A percentile compares a stretch with the other conserved stretches of the same genome.
phyloP scores from a whole-genome alignment of 2,797 vertebrate genomes.

The Mycteria americana region DNA sequence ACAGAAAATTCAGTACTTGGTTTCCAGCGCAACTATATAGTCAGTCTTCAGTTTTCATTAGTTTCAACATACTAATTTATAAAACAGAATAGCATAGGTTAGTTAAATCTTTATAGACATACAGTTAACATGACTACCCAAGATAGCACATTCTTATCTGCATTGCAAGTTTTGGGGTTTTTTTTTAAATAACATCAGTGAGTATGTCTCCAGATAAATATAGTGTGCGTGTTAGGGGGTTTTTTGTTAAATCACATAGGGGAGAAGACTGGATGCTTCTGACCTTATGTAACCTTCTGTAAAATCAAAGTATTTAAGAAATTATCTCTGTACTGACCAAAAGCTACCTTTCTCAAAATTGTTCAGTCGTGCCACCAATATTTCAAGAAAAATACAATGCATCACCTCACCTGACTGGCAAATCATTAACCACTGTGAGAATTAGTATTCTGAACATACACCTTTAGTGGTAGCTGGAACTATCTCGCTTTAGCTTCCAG shows the following conservation, averaged over 20 bases:
- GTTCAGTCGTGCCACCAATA: neutral
- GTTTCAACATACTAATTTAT: neutral
- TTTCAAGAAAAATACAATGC: neutral
- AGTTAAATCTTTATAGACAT: neutral
- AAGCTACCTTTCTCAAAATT: neutral
- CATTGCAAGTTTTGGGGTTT: neutral
- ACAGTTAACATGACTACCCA: neutral
- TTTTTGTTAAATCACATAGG: neutral
- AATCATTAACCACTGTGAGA: neutral
- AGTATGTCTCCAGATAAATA: neutral
- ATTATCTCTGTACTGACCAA: neutral
- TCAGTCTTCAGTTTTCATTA: neutral
- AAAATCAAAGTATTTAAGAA: neutral
- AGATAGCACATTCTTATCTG: neutral
- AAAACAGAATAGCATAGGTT: fast-evolving
- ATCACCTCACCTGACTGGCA: neutral
- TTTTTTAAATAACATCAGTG: neutral
- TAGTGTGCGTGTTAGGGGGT: fast-evolving
- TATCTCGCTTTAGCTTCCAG: neutral
- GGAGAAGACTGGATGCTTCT: neutral
- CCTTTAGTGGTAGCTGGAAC: neutral
- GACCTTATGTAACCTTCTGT: neutral
- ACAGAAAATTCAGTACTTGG: neutral
- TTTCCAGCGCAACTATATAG: neutral
- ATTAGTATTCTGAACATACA: neutral